Base-by-base conservation (phyloP, 2,888 invertebrate species). In the Chrysina gloriosa region DNA sequence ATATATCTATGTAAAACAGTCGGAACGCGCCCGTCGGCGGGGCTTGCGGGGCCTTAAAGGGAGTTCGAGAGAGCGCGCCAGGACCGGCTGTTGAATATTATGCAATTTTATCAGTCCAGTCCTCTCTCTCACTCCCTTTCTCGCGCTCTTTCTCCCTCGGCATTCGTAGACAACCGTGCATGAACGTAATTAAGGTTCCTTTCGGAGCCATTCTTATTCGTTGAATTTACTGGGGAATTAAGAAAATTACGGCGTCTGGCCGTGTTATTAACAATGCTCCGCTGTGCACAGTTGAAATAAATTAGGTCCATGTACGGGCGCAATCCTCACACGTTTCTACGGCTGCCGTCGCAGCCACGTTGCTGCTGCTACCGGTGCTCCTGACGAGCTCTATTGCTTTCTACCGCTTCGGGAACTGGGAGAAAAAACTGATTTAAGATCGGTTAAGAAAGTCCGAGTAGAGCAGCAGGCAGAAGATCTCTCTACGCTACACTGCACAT, bases 161-260 rank as follows among this genome's bases (percentile, higher is more conserved):
- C 45, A 21, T 7, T 36, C 31, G 34, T 19, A 25, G 54, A 27
- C 31, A 34, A 6, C 52, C 23, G 76, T 77, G 76, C 76, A 77
- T 73, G 72, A 77, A 71, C 76, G 75, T 75, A 77, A 78, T 78
- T 78, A 78, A 74, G 74, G 76, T 73, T 74, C 75, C 75, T 76
- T 74, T 74, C 45, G 45, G 45, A 75, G 71, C 75, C 75, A 74
- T 77, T 77, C 77, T 77, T 76, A 77, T 77, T 77, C 76, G 73
- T 64, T 72, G 73, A 76, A 77, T 77, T 78, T 77, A 77, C 74
- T 74, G 71, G 73, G 72, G 75, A 78, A 77, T 79, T 79, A 77
- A 76, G 77, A 75, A 77, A 77, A 77, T 78, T 76, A 75, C 74
- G 71, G 73, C 75, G 75, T 75, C 75, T 77, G 76, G 71, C 73